These are phyloP conservation scores for Monomorium pharaonis DNA, from an alignment of 1,140 invertebrate species.

Conservation along the genomic window DNA sequence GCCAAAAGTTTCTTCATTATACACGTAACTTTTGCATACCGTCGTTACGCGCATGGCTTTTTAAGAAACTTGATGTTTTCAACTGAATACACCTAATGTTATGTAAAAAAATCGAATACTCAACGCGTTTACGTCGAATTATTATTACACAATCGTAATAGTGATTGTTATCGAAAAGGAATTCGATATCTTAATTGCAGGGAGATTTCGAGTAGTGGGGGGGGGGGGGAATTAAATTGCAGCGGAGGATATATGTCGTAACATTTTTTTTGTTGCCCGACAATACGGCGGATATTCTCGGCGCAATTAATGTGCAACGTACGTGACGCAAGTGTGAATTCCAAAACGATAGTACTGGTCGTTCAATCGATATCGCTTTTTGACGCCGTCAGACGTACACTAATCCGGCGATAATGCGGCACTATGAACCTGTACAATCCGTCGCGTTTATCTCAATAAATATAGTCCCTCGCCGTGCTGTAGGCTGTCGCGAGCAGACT, in stretches of 20 bases:
- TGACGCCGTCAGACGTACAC: conserved; percentile 30
- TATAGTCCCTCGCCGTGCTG: conserved; percentile 22
- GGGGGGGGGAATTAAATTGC: conserved; percentile 4
- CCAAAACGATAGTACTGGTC: background rate
- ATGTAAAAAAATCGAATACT: background rate
- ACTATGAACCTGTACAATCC: conserved; percentile 45
- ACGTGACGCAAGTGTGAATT: conserved; percentile 27
- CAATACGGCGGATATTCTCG: background rate
- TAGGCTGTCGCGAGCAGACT: conserved; percentile 56
- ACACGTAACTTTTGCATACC: background rate
- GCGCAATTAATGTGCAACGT: conserved; percentile 21
- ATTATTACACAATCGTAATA: background rate
- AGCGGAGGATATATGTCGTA: background rate
- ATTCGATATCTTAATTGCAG: background rate
- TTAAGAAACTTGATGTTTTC: background rate
- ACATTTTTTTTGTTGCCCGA: background rate
- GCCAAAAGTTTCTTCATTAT: conserved; percentile 14
- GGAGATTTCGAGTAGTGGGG: background rate
- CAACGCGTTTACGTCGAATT: background rate
- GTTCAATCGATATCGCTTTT: conserved; percentile 44
- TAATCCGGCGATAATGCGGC: conserved; percentile 45
- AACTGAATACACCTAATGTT: background rate
- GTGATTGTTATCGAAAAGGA: background rate
- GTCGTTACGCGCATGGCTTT: background rate
- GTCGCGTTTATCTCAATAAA: conserved; percentile 58